Base-by-base conservation (phyloP, 2,888 invertebrate genomes). In the Formica aserva region DNA sequence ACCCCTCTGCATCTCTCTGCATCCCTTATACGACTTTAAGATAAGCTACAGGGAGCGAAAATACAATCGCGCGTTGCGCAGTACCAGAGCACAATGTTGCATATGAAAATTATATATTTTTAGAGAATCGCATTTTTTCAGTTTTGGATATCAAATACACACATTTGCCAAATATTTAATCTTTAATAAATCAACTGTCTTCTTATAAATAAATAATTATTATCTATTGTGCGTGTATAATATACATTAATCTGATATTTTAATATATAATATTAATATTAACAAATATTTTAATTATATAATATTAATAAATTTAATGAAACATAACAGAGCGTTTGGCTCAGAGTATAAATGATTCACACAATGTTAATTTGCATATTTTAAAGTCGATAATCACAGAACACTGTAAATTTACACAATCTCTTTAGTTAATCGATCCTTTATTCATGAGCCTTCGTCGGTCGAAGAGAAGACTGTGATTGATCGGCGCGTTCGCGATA, bases 241-340 rank as follows among this genome's bases (percentile, higher is more conserved):
- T 13, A 22, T 57, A 38, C 22, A 48, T 65, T 77, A 77, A 77
- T 67, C 52, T 67, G 26, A 77, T 67, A 38, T 77, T 67, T 66
- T 32, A 45, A 75, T 48, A 60, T 26, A 48, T 26, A 26, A 4
- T 62, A 62, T 26, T 41, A 74, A 74, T 74, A 18, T 18, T 48
- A 52, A 48, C 18, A 48, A 48, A 77, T 67, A 38, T 77, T 67
- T 66, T 45, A 75, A 75, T 66, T 52, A 60, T 13, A 65, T 26
- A 26, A 9, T 62, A 62, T 18, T 41, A 60, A 74, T 74, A 13
- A 66, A 66, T 45, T 75, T 75, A 63, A 62, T 75, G 45, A 22
- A 57, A 32, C 15, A 15, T 11, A 41, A 75, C 15, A 45, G 35
- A 35, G n/a, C 15, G 15, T 45, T 65, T 65, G 26, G 29, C 13